Base-by-base conservation (phyloP, 2,113 vertebrate genomes). In the Pyrgilauda ruficollis region DNA sequence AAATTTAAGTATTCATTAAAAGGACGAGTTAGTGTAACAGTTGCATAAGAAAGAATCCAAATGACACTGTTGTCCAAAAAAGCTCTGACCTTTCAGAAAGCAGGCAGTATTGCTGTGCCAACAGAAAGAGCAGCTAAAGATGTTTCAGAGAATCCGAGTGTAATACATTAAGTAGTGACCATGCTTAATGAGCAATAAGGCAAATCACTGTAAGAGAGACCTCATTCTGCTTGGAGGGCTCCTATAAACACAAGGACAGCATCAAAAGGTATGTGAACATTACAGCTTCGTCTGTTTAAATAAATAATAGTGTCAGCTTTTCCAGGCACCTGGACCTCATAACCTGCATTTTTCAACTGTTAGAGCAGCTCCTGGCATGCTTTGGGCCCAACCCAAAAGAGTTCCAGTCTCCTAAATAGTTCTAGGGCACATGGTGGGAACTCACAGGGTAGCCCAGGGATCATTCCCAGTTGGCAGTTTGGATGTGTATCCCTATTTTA, bases 1-100 rank as follows among this genome's bases (percentile, higher is more conserved):
- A 95, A 90, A 96, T 95, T 92, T 93, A 97, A 95, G 90, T 89
- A 93, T 95, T 92, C 92, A 94, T 95, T 97, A 95, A 90, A 88
- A 95, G 64, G 61, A 87, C 49, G 3, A 24, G 86, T 87, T 81
- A 90, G 85, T 86, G 52, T 90, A 96, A 89, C 72, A 81, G 83
- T 93, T 95, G 78, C 58, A 67, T 72, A 92, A 96, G 79, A 90
- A 93, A 95, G 88, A 83, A 93, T 92, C 92, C 82, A 96, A 95
- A 94, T 72, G 72, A 87, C 74, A 64, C 72, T 87, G 83, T 92
- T 94, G 87, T 90, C 83, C 79, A 4, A 90, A 97, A 96, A 96
- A 95, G 41, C 64, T 85, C 85, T 96, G 95, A 96, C 93, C 94
- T 93, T 94, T 96, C 79, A 92, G 85, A 95, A 93, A 87, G 86